Conservation (phyloP, 2,113 vertebrate genomes). For the Hippocampus guttulatus region DNA sequence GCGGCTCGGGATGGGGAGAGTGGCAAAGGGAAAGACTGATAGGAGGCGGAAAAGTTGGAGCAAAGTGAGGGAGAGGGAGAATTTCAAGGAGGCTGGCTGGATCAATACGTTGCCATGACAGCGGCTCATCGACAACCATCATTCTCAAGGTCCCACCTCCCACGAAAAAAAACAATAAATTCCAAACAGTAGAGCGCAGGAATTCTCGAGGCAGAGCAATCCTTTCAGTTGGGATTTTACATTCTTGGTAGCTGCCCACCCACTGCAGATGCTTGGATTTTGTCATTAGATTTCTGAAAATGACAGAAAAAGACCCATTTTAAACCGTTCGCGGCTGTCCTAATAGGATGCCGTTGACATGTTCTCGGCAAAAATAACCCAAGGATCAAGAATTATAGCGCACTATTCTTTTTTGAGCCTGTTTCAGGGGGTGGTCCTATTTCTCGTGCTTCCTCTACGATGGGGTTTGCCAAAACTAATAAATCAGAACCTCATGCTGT, state of each 20-base stretch:
- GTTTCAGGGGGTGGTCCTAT: no score
- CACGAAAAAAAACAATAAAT: background rate
- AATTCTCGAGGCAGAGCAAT: background rate
- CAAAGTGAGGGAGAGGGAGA: conserved; percentile 19
- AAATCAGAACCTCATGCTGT: background rate
- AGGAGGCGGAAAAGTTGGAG: conserved; percentile 36
- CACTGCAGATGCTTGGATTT: background rate
- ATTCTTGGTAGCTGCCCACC: background rate
- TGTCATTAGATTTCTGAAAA: background rate
- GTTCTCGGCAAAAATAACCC: no score
- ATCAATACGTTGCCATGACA: conserved; percentile 72
- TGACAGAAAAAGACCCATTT: no score
- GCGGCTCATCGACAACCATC: conserved; percentile 62
- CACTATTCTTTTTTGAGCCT: no score
- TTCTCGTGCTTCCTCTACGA: no score
- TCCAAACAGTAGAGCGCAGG: background rate
- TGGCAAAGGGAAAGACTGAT: conserved; percentile 53
- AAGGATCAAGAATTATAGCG: no score
- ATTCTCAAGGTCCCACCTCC: conserved; percentile 41
- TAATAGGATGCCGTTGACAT: no score
- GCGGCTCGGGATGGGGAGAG: conserved; percentile 35
- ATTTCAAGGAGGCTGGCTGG: conserved; percentile 45
- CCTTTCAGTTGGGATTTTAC: background rate
- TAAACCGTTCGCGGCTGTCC: no score
- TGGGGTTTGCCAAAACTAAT: no score